Evolutionary conservation across 2,888 invertebrate species (phyloP), one percentile per base, ranked within the genome.

Genomic region (Coelopa pilipes): DNA sequence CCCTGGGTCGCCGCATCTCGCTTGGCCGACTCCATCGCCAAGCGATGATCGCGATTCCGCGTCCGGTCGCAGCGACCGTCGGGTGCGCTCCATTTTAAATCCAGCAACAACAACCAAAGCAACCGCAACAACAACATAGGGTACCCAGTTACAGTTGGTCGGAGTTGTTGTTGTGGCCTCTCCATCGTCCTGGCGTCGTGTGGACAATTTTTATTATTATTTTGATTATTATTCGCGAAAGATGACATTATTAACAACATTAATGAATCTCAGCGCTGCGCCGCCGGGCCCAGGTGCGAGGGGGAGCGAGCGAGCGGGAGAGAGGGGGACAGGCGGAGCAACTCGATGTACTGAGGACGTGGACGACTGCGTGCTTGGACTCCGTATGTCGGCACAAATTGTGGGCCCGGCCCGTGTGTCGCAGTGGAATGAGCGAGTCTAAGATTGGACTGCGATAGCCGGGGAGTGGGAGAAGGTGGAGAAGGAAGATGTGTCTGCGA

Each of bases 231-330:
- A 74, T 79, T 78, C 76, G 72, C 78, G 79, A 79, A 81, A 79
- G 80, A 80, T 80, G 82, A 77, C 79, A 82, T 79, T 80, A 81
- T 81, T 80, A 80, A 77, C 74, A 78, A 46, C 79, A 80, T 80
- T 82, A 80, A 79, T 77, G 77, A 53, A 59, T 47, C 45, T 24
- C 34, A 46, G 34, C 49, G 17, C 24, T 79, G 77, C 80, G 70
- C 78, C 75, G 67, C 76, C 79, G 74, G 2, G 7, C 34, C 2
- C 2, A 34, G 34, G 34, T 34, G 34, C 7, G 7, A 34, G 34
- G 34, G 34, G 7, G 34, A 34, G 34, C 4, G 34, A 34, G 34
- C 2, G 34, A 34, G 34, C 2, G 34, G 7, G 34, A 34, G 34
- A 34, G 34, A 34, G 34, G 34, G 7, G 34, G n/a, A n/a, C n/a